These are phyloP conservation scores for Antheraea assamensis DNA, from an alignment of 2,888 invertebrate species.

Conservation along the genomic window DNA sequence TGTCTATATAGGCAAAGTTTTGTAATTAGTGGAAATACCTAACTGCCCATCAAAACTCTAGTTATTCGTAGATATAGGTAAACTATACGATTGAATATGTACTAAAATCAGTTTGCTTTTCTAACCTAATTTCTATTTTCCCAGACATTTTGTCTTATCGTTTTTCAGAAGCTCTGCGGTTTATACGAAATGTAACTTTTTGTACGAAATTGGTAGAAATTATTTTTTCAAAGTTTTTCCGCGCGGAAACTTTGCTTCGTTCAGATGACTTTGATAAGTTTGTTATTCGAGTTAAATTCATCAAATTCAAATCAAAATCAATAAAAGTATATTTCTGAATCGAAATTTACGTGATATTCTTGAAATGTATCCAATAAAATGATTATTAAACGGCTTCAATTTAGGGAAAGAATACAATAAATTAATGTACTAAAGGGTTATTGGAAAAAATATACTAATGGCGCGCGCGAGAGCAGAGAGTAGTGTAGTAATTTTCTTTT, in stretches of 20 bases:
- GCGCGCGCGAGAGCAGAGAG: no score
- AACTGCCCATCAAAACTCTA: not conserved
- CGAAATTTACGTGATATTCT: not conserved
- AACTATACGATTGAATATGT: not conserved
- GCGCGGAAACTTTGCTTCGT: not conserved
- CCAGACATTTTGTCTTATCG: not conserved
- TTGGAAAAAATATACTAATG: no score
- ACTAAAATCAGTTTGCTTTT: not conserved
- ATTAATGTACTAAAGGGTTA: no score
- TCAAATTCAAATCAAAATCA: not conserved
- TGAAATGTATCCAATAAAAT: not conserved
- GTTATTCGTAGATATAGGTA: not conserved
- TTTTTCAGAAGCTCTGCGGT: not conserved
- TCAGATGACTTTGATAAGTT: conserved; percentile 8
- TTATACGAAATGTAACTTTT: conserved; percentile 1
- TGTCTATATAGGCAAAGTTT: not conserved
- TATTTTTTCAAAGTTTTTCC: conserved; percentile 1
- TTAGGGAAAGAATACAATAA: no score
- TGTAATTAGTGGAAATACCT: not conserved
- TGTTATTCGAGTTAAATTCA: not conserved
- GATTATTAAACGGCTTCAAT: not conserved
- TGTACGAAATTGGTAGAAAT: not conserved
- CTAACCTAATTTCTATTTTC: not conserved
- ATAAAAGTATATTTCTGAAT: not conserved
- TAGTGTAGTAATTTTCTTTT: no score